Evolutionary conservation across 2,113 vertebrate genomes (phyloP), one percentile per base, ranked within the genome.

Genomic region (Propithecus coquereli): DNA sequence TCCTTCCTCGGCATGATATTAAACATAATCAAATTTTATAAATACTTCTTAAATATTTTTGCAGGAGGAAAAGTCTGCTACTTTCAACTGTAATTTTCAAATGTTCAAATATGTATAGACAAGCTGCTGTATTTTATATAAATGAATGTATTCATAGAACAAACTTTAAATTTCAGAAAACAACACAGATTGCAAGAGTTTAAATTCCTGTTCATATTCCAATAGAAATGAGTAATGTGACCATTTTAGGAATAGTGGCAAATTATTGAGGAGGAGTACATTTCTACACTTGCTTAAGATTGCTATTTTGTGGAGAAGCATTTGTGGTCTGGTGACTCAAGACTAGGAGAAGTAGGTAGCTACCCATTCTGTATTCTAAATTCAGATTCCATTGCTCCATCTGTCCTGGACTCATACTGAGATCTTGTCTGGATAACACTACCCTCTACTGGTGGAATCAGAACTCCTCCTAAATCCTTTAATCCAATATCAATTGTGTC

Each of bases 71-170:
- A 96, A 95, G 97, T 94, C 97, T 94, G 97, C 94, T 94, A 96
- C 97, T 98, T 97, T 97, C 97, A 97, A 96, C 97, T 98, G 97
- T 93, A 98, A 96, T 96, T 98, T 96, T 96, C 95, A 97, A 97
- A 96, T 96, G 87, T 95, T 98, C 96, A 97, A 97, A 98, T 97
- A 98, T 98, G 97, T 98, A 98, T 98, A 98, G 97, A 97, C 97
- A 98, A 97, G 97, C 97, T 98, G 97, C 97, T 97, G 83, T 97
- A 97, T 97, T 98, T 98, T 98, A 97, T 98, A 97, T 97, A 98
- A 98, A 97, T 98, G 97, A 94, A 92, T 97, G 92, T 97, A 98
- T 98, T 98, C 97, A 98, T 96, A 97, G 97, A 97, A 94, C 94
- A 97, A 98, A 97, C 94, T 97, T 98, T 96, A 97, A 96, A 97